Evolutionary conservation across 2,113 vertebrate genomes (phyloP).

Genomic region (Procapra przewalskii): DNA sequence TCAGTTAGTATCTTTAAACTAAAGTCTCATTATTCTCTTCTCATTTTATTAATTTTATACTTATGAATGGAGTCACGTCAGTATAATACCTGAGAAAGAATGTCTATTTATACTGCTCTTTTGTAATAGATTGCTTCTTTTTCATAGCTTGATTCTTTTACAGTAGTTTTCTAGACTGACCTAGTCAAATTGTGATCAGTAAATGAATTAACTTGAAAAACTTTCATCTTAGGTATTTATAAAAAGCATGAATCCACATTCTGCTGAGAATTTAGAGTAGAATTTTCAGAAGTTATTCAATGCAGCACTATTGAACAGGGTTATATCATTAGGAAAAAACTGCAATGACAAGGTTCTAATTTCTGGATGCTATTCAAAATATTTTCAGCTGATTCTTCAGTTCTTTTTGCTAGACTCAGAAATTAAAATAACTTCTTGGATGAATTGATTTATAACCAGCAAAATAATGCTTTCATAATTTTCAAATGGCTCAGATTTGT

Average conservation of each 20-base stretch:
- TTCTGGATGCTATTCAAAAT: conserved; percentile 14
- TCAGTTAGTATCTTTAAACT: not conserved
- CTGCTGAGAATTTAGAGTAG: not conserved
- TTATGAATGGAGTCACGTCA: not conserved
- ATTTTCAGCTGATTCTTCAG: not conserved
- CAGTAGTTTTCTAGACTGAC: not conserved
- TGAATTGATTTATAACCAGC: not conserved
- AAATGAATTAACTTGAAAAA: not conserved
- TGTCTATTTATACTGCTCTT: not conserved
- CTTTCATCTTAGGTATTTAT: not conserved
- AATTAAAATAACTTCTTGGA: conserved; percentile 30
- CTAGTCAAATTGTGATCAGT: not conserved
- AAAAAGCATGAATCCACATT: not conserved
- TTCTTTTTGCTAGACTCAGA: conserved; percentile 22
- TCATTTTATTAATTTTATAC: conserved; percentile 5
- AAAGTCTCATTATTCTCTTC: not conserved
- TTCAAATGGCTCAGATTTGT: conserved; percentile 3
- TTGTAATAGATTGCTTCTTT: not conserved
- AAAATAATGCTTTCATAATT: not conserved
- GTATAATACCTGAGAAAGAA: not conserved
- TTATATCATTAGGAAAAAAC: not conserved
- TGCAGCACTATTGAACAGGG: not conserved
- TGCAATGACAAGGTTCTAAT: not conserved
- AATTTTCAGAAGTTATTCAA: conserved; percentile 26
- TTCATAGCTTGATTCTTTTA: not conserved